Percentiles rank a stretch among this genome's conserved stretches.
phyloP scores from a whole-genome alignment of 2,113 vertebrate genomes.

The Plectropomus leopardus region DNA sequence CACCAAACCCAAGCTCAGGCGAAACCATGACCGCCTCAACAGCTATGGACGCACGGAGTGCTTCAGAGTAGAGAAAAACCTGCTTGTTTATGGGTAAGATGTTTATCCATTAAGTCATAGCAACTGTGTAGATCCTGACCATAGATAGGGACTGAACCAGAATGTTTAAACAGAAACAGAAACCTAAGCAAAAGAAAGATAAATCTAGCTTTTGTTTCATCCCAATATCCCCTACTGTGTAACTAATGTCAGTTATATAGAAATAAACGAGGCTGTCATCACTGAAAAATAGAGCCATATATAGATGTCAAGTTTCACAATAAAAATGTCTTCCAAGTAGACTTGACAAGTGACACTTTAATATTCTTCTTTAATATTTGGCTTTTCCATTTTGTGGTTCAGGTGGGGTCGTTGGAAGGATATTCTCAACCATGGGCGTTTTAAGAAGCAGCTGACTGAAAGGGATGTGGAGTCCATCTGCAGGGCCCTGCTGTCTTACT shows the following conservation, averaged over 20 bases:
- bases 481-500: slow-evolving; percentile 94
- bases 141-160: background rate
- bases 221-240: background rate
- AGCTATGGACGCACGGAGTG: slow-evolving; percentile 98
- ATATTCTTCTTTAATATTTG: background rate
- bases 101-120: background rate
- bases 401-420: slow-evolving; percentile 99
- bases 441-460: slow-evolving; percentile 96
- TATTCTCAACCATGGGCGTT: slow-evolving; percentile 95
- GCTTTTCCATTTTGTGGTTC: background rate
- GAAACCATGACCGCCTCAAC: slow-evolving; percentile 92
- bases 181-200: background rate
- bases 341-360: background rate
- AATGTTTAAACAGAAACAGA: background rate
- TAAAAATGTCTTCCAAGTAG: background rate
- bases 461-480: slow-evolving; percentile 98
- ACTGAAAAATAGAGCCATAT: background rate
- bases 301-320: background rate
- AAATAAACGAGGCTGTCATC: background rate
- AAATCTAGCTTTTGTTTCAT: background rate
- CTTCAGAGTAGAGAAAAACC: slow-evolving; percentile 98
- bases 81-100: slow-evolving; percentile 95
- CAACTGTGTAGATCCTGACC: background rate
- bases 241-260: background rate
- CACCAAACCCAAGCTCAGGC: slow-evolving; percentile 92